These are phyloP conservation scores for Prunella strophiata DNA, from an alignment of 2,797 vertebrate genomes.

Conservation along the genomic window DNA sequence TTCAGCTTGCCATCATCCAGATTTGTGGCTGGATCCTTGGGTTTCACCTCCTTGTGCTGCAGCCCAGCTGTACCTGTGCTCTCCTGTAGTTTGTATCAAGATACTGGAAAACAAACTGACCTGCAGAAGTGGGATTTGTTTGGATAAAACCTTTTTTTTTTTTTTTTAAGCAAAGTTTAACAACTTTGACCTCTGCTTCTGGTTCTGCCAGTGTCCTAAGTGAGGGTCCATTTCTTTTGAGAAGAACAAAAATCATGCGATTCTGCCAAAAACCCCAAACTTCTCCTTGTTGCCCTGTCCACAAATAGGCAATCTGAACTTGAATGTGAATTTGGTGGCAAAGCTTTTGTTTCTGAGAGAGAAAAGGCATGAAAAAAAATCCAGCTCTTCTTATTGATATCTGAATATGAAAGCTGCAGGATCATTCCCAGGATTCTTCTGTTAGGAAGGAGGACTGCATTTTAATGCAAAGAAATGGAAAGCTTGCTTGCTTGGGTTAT, in stretches of 20 bases:
- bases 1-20: slow-evolving; percentile 50
- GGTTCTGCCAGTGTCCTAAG: slow-evolving; percentile 40
- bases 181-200: slow-evolving; percentile 57
- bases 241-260: slow-evolving; percentile 38
- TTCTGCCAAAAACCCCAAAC: slow-evolving; percentile 45
- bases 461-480: slow-evolving; percentile 11
- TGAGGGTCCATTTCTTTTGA: slow-evolving; percentile 51
- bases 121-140: slow-evolving; percentile 45
- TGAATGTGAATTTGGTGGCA: slow-evolving; percentile 68
- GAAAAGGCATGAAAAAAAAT: slow-evolving; percentile 9
- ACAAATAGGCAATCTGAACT: slow-evolving; percentile 52
- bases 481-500: slow-evolving; percentile 37
- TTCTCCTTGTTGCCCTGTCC: slow-evolving; percentile 38
- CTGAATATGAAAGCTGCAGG: slow-evolving; percentile 22
- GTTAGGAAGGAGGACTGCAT: slow-evolving; percentile 6
- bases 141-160: slow-evolving; percentile 13
- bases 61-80: slow-evolving; percentile 44
- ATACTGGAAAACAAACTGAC: slow-evolving; percentile 52
- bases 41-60: slow-evolving; percentile 30
- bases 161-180: slow-evolving; percentile 35
- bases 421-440: slow-evolving; percentile 38
- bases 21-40: slow-evolving; percentile 28
- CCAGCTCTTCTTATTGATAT: neutral
- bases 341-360: slow-evolving; percentile 44
- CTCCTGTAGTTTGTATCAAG: slow-evolving; percentile 51